phyloP scores from a whole-genome alignment of 2,113 vertebrate genomes.

The Pelecanoides urinatrix region DNA sequence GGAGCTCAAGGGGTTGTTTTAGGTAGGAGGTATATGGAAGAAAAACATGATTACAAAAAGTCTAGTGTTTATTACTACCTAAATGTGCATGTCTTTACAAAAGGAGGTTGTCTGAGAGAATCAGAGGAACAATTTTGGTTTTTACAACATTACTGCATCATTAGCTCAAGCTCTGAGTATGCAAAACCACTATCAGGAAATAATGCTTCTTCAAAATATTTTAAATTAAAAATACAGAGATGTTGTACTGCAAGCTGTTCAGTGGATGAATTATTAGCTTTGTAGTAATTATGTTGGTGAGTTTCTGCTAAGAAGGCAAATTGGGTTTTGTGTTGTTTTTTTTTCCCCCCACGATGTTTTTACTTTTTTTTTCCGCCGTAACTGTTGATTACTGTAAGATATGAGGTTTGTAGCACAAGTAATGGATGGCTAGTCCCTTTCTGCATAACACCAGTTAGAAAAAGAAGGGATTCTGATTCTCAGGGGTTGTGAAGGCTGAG shows the following conservation, averaged over 20 bases:
- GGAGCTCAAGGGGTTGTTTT: slow-evolving; percentile 67
- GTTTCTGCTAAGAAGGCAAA: neutral
- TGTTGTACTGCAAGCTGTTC: neutral
- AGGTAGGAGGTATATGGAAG: neutral
- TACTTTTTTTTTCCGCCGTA: neutral
- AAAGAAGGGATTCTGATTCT: neutral
- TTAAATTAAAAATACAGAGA: neutral
- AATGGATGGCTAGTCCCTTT: neutral
- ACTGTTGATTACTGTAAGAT: neutral
- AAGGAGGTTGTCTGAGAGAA: neutral
- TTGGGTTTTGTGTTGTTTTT: neutral
- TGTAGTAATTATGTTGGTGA: neutral
- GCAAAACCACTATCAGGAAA: neutral
- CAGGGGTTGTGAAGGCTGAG: neutral
- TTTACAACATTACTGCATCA: neutral
- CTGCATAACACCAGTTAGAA: neutral
- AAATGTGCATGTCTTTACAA: neutral
- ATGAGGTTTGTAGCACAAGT: neutral
- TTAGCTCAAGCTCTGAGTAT: neutral
- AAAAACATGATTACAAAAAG: neutral
- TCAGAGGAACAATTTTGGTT: neutral
- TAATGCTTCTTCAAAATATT: neutral
- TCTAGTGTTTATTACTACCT: neutral
- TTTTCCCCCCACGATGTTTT: neutral
- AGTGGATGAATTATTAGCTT: neutral